Percentiles rank a stretch among this genome's conserved stretches.
phyloP scores from a whole-genome alignment of 2,113 vertebrate species.

The Oryzias javanicus region DNA sequence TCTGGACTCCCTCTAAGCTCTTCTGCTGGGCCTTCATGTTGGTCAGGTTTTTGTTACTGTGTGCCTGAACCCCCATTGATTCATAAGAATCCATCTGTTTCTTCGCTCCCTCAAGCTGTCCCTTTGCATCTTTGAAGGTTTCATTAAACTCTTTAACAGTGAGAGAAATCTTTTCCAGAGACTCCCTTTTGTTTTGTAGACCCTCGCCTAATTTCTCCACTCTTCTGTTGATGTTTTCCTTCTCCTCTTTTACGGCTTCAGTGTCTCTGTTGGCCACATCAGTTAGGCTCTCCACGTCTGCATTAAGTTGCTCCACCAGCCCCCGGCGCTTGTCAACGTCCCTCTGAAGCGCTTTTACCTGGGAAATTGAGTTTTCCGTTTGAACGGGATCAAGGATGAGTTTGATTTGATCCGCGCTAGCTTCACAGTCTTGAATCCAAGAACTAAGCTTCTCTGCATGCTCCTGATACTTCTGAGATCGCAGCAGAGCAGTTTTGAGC shows the following conservation, averaged over 20 bases:
- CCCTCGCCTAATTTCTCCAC: conserved; percentile 81
- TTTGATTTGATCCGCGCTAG: conserved; percentile 71
- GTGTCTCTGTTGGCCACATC: conserved; percentile 83
- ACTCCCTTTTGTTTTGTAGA: conserved; percentile 83
- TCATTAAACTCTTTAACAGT: conserved; percentile 90
- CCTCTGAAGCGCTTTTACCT: conserved; percentile 87
- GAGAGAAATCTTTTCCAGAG: conserved; percentile 84
- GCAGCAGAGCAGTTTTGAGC: conserved; percentile 82
- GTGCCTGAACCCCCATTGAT: conserved; percentile 83
- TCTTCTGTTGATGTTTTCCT: conserved; percentile 73
- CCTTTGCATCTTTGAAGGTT: conserved; percentile 80
- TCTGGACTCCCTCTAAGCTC: conserved; percentile 80
- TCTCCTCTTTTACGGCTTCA: conserved; percentile 82
- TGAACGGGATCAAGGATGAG: conserved; percentile 77
- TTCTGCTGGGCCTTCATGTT: conserved; percentile 93
- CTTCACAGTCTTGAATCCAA: conserved; percentile 87
- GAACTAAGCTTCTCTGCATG: conserved; percentile 81
- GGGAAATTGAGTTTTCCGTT: conserved; percentile 80
- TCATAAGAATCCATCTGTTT: conserved; percentile 84
- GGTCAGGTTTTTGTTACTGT: conserved; percentile 88
- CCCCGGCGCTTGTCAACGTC: conserved; percentile 91
- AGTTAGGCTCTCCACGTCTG: conserved; percentile 83
- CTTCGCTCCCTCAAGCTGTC: conserved; percentile 81
- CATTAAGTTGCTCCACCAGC: conserved; percentile 84
- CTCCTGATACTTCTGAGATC: conserved; percentile 84